Evolutionary conservation across 2,113 vertebrate genomes (phyloP).

Genomic region (Silurus asotus): DNA sequence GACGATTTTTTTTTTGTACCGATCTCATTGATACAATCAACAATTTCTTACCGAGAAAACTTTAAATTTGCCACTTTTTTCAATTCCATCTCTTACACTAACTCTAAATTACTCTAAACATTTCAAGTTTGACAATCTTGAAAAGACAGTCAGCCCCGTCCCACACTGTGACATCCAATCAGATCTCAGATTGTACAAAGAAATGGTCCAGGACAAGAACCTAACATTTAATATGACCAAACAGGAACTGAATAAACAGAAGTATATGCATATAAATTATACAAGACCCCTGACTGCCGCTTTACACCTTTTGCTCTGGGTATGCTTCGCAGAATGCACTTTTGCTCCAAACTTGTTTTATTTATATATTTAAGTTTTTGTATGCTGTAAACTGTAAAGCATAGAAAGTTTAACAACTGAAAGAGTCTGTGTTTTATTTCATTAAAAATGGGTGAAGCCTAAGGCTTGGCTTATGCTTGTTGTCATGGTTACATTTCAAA

Average conservation of each 20-base stretch:
- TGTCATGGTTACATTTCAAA: not conserved
- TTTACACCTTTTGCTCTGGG: not conserved
- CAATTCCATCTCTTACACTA: not conserved
- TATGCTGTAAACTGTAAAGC: too few relatives aligned
- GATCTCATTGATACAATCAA: not conserved
- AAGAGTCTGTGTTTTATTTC: too few relatives aligned
- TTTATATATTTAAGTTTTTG: too few relatives aligned
- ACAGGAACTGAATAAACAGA: too few relatives aligned
- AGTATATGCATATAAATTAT: too few relatives aligned
- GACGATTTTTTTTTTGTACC: not conserved
- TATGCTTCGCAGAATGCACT: not conserved
- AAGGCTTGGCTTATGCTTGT: not conserved
- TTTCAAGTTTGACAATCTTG: not conserved
- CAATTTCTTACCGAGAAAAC: not conserved
- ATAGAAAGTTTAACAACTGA: too few relatives aligned
- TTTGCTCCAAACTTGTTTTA: not conserved
- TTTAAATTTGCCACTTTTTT: too few relatives aligned
- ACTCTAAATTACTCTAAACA: not conserved
- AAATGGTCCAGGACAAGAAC: too few relatives aligned
- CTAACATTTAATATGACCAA: too few relatives aligned
- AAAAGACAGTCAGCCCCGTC: not conserved
- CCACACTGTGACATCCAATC: not conserved
- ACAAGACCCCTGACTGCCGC: too few relatives aligned
- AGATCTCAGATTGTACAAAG: not conserved
- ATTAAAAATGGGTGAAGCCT: not conserved